Conservation (phyloP, 2,113 vertebrate genomes). For the Pluvialis apricaria region DNA sequence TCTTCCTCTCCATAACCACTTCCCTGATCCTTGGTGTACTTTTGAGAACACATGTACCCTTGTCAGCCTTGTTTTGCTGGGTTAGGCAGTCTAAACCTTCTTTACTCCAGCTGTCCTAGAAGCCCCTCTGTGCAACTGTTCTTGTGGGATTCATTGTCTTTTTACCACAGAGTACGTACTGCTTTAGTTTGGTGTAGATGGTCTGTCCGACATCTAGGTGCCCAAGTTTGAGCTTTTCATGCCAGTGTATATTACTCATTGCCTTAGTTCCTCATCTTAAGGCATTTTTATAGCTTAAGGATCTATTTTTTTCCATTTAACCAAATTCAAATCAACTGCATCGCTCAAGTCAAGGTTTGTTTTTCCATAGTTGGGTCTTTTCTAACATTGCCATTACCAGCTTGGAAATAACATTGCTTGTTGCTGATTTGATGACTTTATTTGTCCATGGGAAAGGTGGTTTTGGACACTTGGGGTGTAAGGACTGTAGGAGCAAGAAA, state of each 20-base stretch:
- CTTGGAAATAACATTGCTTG: neutral
- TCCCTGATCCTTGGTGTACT: neutral
- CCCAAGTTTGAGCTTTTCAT: neutral
- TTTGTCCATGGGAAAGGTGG: neutral
- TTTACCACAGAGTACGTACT: neutral
- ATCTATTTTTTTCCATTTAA: neutral
- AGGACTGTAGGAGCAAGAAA: neutral
- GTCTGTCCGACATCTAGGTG: neutral
- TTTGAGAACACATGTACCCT: neutral
- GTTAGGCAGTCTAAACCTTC: neutral
- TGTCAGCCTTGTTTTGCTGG: neutral
- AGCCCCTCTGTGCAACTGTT: neutral
- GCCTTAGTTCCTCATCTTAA: neutral
- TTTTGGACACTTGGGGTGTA: neutral
- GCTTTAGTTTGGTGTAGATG: neutral
- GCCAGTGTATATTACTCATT: neutral
- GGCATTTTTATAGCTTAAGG: neutral
- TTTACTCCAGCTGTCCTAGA: neutral
- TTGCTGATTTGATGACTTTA: neutral
- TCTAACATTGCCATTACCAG: neutral
- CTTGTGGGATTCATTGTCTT: neutral
- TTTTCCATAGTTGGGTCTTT: neutral
- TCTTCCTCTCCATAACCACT: neutral
- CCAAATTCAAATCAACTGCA: neutral
- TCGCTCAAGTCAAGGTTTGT: neutral